phyloP scores from a whole-genome alignment of 1,140 invertebrate genomes.

The Cotesia typhae region DNA sequence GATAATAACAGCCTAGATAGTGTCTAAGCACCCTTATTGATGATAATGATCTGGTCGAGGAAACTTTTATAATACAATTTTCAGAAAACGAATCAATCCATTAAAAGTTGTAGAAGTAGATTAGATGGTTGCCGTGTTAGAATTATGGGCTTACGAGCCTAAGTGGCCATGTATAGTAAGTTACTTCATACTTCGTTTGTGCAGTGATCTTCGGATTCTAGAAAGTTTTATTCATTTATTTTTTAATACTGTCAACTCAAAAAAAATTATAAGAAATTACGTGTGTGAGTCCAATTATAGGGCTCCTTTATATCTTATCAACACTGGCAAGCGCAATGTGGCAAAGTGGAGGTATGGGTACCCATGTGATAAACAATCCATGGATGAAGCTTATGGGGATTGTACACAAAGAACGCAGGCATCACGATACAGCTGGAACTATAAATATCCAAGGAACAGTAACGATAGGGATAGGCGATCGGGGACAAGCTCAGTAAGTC shows the following conservation, averaged over 20 bases:
- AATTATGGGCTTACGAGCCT: constrained; percentile 60
- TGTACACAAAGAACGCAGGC: constrained; percentile 77
- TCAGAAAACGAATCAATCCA: no score
- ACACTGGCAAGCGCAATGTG: constrained; percentile 73
- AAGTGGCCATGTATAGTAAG: constrained; percentile 58
- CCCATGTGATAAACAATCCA: constrained; percentile 78
- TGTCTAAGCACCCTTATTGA: no score
- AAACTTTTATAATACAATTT: no score
- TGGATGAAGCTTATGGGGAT: constrained; percentile 86
- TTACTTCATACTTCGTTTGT: constrained; percentile 50
- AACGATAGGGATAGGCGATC: constrained; percentile 67
- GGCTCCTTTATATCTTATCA: constrained; percentile 50
- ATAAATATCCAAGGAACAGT: constrained; percentile 63
- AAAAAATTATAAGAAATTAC: constrained; percentile 37
- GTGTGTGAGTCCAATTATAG: constrained; percentile 50
- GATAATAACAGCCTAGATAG: no score
- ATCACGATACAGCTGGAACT: constrained; percentile 69
- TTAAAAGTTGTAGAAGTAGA: constrained; percentile 47
- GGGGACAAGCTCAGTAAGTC: constrained; percentile 74
- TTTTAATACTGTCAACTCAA: constrained; percentile 29
- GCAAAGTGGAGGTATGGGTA: constrained; percentile 80
- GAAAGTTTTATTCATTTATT: constrained; percentile 33
- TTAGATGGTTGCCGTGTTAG: constrained; percentile 63
- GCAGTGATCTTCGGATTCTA: constrained; percentile 33
- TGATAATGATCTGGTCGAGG: no score